Conservation (phyloP, 1,140 invertebrate species). For the Tetragnatha versicolor region DNA sequence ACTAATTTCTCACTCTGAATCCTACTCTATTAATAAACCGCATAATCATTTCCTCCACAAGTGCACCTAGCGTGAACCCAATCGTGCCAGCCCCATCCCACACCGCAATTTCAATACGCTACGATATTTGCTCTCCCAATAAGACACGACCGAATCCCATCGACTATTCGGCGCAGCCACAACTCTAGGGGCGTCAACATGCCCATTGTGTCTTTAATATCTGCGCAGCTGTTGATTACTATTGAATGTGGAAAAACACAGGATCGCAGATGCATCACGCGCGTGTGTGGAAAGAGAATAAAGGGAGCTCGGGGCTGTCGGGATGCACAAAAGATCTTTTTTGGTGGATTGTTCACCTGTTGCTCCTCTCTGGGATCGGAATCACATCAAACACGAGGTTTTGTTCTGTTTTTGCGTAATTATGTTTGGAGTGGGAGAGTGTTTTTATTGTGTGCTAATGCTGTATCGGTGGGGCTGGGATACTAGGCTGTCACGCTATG, state of each 20-base stretch:
- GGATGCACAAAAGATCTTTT: constrained; percentile 22
- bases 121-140: no score
- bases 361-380: background rate
- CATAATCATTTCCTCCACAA: no score
- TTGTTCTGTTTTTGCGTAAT: background rate
- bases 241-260: background rate
- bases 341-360: constrained; percentile 36
- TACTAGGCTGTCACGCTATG: no score
- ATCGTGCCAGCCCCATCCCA: no score
- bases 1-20: no score
- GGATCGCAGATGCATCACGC: background rate
- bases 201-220: constrained; percentile 39
- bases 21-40: no score
- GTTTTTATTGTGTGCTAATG: no score
- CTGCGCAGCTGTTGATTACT: constrained; percentile 43
- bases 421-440: no score
- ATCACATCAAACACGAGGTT: background rate
- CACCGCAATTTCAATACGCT: no score
- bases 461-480: no score
- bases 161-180: background rate
- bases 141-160: no score
- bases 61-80: no score
- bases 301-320: background rate
- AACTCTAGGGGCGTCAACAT: background rate
- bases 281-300: background rate